Conservation (phyloP, 2,113 vertebrate genomes). For the Thomomys bottae region DNA sequence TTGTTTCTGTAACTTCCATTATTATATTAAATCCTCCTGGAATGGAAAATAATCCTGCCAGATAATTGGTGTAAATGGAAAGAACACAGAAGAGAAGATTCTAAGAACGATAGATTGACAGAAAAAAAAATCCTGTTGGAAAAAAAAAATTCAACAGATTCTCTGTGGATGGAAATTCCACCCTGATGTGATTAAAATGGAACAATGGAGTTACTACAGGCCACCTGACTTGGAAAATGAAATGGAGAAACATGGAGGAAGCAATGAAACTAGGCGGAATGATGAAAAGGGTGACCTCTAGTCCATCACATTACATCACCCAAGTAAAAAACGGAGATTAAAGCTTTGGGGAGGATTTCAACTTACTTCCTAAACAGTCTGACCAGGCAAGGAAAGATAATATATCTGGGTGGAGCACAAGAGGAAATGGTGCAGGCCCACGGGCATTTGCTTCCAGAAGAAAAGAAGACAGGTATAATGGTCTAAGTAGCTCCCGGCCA, state of each 20-base stretch:
- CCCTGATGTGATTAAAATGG: slow-evolving; percentile 42
- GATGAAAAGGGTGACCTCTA: slow-evolving; percentile 6
- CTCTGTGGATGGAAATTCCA: slow-evolving; percentile 65
- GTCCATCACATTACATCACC: slow-evolving; percentile 26
- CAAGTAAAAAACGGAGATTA: slow-evolving; percentile 32
- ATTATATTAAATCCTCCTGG: not conserved
- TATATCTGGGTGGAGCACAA: not conserved
- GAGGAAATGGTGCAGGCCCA: slow-evolving; percentile 9
- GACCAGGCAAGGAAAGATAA: not conserved
- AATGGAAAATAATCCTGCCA: not conserved
- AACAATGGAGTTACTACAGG: slow-evolving; percentile 33
- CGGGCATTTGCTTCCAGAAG: not conserved
- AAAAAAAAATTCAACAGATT: slow-evolving; percentile 44
- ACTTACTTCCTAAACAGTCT: not conserved
- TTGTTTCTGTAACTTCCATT: not conserved
- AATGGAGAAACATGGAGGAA: slow-evolving; percentile 56
- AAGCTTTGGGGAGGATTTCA: slow-evolving; percentile 24
- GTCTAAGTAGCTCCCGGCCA: not conserved
- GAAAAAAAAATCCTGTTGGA: slow-evolving; percentile 34
- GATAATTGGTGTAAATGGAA: slow-evolving; percentile 15
- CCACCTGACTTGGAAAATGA: slow-evolving; percentile 60
- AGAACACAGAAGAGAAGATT: not conserved
- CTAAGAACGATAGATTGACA: slow-evolving; percentile 20
- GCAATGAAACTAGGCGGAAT: slow-evolving; percentile 13
- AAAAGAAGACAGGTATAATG: not conserved